phyloP scores from a whole-genome alignment of 92 coral and sea anemone species.

The Porites lobata region DNA sequence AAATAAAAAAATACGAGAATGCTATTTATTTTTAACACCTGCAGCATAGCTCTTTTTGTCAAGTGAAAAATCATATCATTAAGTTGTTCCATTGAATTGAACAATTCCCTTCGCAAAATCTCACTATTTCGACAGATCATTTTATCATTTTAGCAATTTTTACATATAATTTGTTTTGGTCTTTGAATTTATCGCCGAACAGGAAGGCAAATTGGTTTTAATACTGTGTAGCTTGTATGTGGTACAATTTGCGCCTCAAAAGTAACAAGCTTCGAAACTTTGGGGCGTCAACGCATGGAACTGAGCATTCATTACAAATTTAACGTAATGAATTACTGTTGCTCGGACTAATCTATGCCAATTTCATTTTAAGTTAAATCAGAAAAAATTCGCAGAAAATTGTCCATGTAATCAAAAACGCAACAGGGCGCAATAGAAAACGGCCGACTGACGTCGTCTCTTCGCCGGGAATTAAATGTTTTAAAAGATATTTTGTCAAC shows the following conservation, averaged over 20 bases:
- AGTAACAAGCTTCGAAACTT: background rate
- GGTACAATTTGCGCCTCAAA: background rate
- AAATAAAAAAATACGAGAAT: background rate
- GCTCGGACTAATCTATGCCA: background rate
- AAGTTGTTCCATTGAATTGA: background rate
- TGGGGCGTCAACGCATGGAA: slow-evolving; percentile 23
- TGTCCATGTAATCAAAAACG: slow-evolving; percentile 24
- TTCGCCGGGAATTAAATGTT: slow-evolving; percentile 13
- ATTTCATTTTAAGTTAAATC: slow-evolving; percentile 6
- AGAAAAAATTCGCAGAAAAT: slow-evolving; percentile 8
- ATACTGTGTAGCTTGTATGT: background rate
- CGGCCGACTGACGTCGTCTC: slow-evolving; percentile 15
- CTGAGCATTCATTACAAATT: slow-evolving; percentile 32
- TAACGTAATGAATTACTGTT: background rate
- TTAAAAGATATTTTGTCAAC: slow-evolving; percentile 11
- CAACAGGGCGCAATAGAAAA: slow-evolving; percentile 25
- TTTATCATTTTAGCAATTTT: background rate
- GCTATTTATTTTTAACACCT: slow-evolving; percentile 25
- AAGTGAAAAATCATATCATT: background rate
- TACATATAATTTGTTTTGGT: background rate
- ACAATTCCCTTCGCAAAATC: background rate
- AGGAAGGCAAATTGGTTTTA: background rate
- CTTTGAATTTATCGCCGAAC: background rate
- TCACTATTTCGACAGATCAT: no score
- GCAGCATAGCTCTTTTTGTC: slow-evolving; percentile 1